These are phyloP conservation scores for Nerophis lumbriciformis DNA, from an alignment of 2,113 vertebrate species.

Conservation along the genomic window DNA sequence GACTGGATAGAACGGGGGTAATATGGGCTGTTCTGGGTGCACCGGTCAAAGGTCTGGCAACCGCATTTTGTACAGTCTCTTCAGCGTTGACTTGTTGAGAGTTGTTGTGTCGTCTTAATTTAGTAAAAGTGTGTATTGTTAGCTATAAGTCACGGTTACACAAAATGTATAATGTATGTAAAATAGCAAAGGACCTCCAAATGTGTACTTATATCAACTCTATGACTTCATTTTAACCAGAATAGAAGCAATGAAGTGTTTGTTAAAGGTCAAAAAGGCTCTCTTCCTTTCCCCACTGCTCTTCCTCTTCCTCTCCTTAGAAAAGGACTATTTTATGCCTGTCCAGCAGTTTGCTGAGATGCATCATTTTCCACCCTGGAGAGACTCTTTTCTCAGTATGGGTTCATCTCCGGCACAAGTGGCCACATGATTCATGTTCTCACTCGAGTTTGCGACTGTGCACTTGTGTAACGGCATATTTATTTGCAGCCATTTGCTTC, in stretches of 20 bases:
- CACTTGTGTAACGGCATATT: constrained; percentile 28
- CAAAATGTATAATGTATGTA: neutral
- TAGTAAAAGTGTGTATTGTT: no score
- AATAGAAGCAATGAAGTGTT: constrained; percentile 7
- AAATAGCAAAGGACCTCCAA: neutral
- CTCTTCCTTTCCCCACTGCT: neutral
- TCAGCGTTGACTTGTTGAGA: no score
- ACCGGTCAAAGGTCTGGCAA: no score
- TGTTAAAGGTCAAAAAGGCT: constrained; percentile 6
- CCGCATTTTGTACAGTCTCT: no score
- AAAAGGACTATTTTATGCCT: constrained; percentile 54
- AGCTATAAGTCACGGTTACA: neutral
- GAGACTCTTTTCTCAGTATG: constrained; percentile 42
- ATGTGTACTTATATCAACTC: neutral
- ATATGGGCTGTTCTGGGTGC: no score
- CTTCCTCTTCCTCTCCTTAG: constrained; percentile 22
- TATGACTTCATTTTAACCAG: constrained; percentile 1
- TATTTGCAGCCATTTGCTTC: constrained; percentile 46
- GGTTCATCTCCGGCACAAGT: constrained; percentile 36
- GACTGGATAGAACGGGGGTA: no score
- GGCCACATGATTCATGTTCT: constrained; percentile 40
- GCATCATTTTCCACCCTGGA: constrained; percentile 45
- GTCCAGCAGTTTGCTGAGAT: constrained; percentile 57
- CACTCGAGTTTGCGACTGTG: constrained; percentile 25
- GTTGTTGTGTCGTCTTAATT: no score